A percentile compares a stretch with the other conserved stretches of the same genome.
phyloP scores from a whole-genome alignment of 2,797 vertebrate species.

The Toxotes lorentzi region DNA sequence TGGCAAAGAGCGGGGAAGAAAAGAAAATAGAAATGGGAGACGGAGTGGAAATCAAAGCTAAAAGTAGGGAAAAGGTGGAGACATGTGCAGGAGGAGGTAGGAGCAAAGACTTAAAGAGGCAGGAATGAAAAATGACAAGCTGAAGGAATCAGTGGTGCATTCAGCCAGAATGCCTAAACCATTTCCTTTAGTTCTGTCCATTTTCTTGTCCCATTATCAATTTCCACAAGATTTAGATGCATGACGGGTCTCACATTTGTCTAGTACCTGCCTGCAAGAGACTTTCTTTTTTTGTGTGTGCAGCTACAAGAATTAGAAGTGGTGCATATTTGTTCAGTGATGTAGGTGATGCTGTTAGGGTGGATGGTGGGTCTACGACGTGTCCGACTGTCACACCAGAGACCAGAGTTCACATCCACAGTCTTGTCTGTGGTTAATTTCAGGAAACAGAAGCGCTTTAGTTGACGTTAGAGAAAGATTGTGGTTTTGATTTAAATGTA shows the following conservation, averaged over 20 bases:
- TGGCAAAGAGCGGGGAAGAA: slow-evolving; percentile 13
- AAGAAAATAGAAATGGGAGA: slow-evolving; percentile 33
- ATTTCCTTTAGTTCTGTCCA: neutral
- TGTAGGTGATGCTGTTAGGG: too few species aligned
- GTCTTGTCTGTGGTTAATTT: too few species aligned
- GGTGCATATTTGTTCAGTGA: neutral
- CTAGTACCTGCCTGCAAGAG: neutral
- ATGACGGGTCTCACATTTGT: neutral
- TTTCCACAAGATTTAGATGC: neutral
- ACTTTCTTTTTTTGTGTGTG: neutral
- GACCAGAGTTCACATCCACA: too few species aligned
- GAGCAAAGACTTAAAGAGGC: slow-evolving; percentile 7
- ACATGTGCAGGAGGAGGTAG: neutral
- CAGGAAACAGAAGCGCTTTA: too few species aligned
- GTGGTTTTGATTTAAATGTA: too few species aligned
- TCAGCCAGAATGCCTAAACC: slow-evolving; percentile 1
- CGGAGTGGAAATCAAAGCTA: slow-evolving; percentile 35
- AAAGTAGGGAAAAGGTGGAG: slow-evolving; percentile 6
- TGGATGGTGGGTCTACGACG: too few species aligned
- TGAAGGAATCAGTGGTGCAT: slow-evolving; percentile 22
- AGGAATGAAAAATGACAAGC: slow-evolving; percentile 21
- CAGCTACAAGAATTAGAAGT: neutral
- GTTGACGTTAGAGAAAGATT: too few species aligned
- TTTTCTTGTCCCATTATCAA: neutral
- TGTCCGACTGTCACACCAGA: too few species aligned